These are phyloP conservation scores for Ennomos erosarius DNA, from an alignment of 2,888 invertebrate species.

Conservation along the genomic window DNA sequence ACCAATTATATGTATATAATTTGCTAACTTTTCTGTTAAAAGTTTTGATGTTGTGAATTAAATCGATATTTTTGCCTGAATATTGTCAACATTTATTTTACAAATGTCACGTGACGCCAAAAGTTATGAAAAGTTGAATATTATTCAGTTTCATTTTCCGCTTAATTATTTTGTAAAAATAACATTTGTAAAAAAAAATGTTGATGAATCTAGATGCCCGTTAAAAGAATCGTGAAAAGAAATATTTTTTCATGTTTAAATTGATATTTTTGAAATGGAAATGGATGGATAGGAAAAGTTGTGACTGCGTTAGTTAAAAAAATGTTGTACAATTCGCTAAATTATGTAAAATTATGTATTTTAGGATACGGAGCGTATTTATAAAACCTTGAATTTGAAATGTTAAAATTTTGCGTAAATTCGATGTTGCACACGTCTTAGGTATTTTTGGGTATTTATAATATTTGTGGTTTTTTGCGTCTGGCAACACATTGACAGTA, in stretches of 20 bases:
- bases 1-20: too few relatives aligned
- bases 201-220: constrained; percentile 6
- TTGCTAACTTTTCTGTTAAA: too few relatives aligned
- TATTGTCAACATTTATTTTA: too few relatives aligned
- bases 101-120: too few relatives aligned
- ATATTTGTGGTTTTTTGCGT: constrained; percentile 8
- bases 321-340: constrained; percentile 28
- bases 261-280: constrained; percentile 24
- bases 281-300: constrained; percentile 4
- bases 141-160: too few relatives aligned
- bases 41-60: too few relatives aligned
- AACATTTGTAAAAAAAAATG: neutral
- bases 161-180: too few relatives aligned
- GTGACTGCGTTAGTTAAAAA: constrained; percentile 21
- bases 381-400: constrained; percentile 19
- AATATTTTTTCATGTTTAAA: constrained; percentile 5
- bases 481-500: constrained; percentile 14
- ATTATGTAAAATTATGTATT: constrained; percentile 28
- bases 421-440: constrained; percentile 38
- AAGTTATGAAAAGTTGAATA: too few relatives aligned
- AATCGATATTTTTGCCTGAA: too few relatives aligned
- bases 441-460: constrained; percentile 37
- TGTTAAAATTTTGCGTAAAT: constrained; percentile 35
- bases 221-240: neutral
- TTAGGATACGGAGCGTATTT: constrained; percentile 21